Conservation (phyloP, 2,888 invertebrate genomes). For the Nomada fabriciana region DNA sequence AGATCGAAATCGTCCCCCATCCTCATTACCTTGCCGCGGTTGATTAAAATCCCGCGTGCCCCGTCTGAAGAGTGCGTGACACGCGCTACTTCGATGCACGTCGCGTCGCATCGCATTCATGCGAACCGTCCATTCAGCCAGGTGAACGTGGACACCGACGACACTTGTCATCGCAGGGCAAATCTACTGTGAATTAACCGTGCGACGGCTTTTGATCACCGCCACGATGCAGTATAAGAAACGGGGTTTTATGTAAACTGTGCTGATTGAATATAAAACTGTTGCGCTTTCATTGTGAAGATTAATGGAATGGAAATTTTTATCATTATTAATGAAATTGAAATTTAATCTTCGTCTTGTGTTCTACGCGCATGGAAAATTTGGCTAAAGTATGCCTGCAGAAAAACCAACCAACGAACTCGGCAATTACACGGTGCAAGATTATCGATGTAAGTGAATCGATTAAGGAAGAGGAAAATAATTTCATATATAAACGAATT, state of each 20-base stretch:
- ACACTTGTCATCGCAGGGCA: not conserved
- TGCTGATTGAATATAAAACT: not conserved
- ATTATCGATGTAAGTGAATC: too few species aligned
- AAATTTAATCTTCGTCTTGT: too few species aligned
- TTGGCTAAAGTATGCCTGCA: too few species aligned
- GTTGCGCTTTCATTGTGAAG: too few species aligned
- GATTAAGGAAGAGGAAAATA: too few species aligned
- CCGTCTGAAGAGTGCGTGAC: slow-evolving; percentile 43
- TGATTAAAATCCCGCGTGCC: slow-evolving; percentile 62
- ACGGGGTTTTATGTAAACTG: not conserved
- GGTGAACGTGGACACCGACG: slow-evolving; percentile 9
- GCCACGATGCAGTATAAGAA: not conserved
- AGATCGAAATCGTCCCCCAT: slow-evolving; percentile 57
- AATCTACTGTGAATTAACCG: slow-evolving; percentile 36
- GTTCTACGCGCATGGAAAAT: too few species aligned
- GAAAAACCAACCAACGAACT: too few species aligned
- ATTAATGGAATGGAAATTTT: too few species aligned
- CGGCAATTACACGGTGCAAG: too few species aligned
- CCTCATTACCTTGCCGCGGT: slow-evolving; percentile 52
- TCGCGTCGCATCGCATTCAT: slow-evolving; percentile 42
- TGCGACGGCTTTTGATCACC: slow-evolving; percentile 24
- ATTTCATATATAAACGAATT: too few species aligned
- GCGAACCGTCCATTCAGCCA: slow-evolving; percentile 28
- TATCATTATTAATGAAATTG: too few species aligned
- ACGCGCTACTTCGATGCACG: slow-evolving; percentile 34